phyloP scores from a whole-genome alignment of 2,797 vertebrate genomes.

The Pelochelys cantorii region DNA sequence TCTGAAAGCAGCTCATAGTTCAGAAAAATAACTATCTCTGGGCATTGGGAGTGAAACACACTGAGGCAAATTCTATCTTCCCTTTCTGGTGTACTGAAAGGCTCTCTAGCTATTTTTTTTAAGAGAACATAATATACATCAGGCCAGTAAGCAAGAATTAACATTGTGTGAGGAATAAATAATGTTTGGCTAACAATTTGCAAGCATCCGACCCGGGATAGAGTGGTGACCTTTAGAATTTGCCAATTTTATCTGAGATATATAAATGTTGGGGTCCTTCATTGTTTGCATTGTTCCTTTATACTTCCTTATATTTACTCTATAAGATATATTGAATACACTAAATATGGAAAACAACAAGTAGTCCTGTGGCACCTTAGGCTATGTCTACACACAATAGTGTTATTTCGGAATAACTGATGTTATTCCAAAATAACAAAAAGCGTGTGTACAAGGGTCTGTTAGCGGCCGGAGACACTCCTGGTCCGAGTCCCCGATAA shows the following conservation, averaged over 20 bases:
- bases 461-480: too few species aligned
- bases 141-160: neutral
- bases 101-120: neutral
- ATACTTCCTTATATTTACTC: neutral
- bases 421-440: too few species aligned
- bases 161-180: neutral
- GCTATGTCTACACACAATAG: too few species aligned
- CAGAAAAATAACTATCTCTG: neutral
- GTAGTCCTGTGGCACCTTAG: too few species aligned
- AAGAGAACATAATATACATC: neutral
- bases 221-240: neutral
- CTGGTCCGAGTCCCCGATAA: too few species aligned
- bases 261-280: accelerated
- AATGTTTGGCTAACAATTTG: neutral
- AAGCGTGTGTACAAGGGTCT: too few species aligned
- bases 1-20: neutral
- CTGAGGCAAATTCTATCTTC: neutral
- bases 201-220: neutral
- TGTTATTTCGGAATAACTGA: too few species aligned
- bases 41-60: neutral
- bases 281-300: neutral
- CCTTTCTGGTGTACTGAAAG: neutral
- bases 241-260: neutral
- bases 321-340: too few species aligned
- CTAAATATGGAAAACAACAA: too few species aligned